A percentile compares a stretch with the other conserved stretches of the same genome.
Conservation (phyloP, 1,140 invertebrate species). For the Homarus americanus region DNA sequence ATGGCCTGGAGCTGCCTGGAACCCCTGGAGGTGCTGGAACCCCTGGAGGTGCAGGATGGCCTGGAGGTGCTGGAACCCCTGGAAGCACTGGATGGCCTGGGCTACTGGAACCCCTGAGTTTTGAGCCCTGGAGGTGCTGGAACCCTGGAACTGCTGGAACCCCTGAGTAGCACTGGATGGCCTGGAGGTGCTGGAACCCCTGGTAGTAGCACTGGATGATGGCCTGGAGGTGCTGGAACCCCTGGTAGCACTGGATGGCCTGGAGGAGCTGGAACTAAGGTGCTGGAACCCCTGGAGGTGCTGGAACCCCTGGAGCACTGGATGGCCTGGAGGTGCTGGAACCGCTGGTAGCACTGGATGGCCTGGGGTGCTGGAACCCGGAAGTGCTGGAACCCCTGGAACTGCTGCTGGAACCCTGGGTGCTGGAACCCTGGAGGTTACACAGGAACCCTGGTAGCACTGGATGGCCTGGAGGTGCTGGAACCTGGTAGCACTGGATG, state of each 20-base stretch:
- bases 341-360: neutral
- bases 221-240: neutral
- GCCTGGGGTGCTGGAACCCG: neutral
- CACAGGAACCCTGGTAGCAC: neutral
- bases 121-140: neutral
- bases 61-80: constrained; percentile 8
- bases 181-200: neutral
- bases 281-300: neutral
- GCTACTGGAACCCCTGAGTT: neutral
- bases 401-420: no score
- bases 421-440: neutral
- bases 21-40: constrained; percentile 8
- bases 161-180: neutral
- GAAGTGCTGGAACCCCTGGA: neutral
- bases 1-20: neutral
- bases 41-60: constrained; percentile 6
- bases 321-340: neutral
- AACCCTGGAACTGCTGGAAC: neutral
- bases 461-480: neutral
- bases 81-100: constrained; percentile 12
- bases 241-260: neutral
- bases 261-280: constrained; percentile 4
- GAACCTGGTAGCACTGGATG: neutral
- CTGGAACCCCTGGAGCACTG: neutral
- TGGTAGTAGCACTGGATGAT: neutral